Evolutionary conservation across 2,113 vertebrate genomes (phyloP).

Genomic region (Archocentrus centrarchus): DNA sequence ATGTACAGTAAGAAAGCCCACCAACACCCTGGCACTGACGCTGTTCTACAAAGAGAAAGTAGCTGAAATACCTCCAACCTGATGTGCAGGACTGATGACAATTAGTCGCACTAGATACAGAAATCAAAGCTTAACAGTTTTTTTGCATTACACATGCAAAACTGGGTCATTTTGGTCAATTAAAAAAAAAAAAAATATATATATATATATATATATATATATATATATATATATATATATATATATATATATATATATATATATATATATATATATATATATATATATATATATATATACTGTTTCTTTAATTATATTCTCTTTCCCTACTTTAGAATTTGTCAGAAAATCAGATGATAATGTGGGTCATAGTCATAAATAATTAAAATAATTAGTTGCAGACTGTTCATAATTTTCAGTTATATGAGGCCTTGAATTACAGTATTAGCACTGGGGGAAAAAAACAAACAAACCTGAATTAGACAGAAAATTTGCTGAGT

Average conservation of each 20-base stretch:
- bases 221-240: too few species aligned
- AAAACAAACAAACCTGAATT: background rate
- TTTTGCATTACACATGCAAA: background rate
- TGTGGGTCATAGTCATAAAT: background rate
- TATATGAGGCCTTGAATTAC: background rate
- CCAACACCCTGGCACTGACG: rapidly evolving
- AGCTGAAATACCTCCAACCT: background rate
- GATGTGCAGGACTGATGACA: background rate
- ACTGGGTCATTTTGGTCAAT: background rate
- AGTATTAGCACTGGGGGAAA: background rate
- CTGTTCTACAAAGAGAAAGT: background rate
- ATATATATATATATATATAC: too few species aligned
- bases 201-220: too few species aligned
- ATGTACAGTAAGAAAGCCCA: background rate
- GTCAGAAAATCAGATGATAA: background rate
- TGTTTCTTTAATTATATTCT: background rate
- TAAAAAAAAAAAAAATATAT: background rate
- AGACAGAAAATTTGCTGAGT: background rate
- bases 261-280: too few species aligned
- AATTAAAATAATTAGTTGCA: background rate
- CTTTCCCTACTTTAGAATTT: background rate
- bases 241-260: too few species aligned
- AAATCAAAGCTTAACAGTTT: background rate
- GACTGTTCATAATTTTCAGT: background rate
- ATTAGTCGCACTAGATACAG: background rate